These are phyloP conservation scores for Equus quagga DNA, from an alignment of 2,113 vertebrate genomes.

Conservation along the genomic window DNA sequence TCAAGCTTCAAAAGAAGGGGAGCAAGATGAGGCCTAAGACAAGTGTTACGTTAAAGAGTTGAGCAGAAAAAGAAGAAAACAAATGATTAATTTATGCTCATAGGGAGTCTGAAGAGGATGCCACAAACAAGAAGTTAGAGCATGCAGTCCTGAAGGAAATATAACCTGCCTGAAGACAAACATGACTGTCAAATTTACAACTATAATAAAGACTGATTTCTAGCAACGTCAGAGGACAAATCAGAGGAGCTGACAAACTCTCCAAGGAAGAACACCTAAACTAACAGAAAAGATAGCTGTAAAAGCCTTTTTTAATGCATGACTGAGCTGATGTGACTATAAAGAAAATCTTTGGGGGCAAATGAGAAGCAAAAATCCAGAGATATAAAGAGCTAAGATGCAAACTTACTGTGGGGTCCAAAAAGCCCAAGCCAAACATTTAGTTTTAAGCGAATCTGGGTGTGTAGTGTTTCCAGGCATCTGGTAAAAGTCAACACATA, in stretches of 20 bases:
- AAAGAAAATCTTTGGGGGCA: slow-evolving; percentile 41
- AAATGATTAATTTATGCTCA: not conserved
- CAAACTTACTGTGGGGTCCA: slow-evolving; percentile 20
- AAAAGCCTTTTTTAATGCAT: slow-evolving; percentile 34
- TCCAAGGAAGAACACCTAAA: slow-evolving; percentile 36
- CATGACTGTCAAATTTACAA: not conserved
- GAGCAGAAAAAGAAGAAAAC: slow-evolving; percentile 17
- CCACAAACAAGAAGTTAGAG: not conserved
- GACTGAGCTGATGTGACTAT: not conserved
- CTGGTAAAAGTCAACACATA: slow-evolving; percentile 68
- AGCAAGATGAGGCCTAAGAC: not conserved
- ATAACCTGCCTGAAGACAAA: not conserved
- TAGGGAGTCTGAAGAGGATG: not conserved
- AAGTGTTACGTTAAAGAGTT: not conserved
- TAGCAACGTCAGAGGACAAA: slow-evolving; percentile 26
- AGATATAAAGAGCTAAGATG: slow-evolving; percentile 51
- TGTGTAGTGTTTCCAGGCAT: slow-evolving; percentile 68
- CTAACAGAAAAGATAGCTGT: slow-evolving; percentile 2
- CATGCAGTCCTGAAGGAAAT: not conserved
- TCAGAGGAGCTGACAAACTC: not conserved
- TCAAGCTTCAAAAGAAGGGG: not conserved
- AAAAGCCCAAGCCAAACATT: slow-evolving; percentile 58
- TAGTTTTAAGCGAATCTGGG: slow-evolving; percentile 65
- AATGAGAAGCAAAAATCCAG: slow-evolving; percentile 55
- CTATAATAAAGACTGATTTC: not conserved